Conservation (phyloP, 2,888 invertebrate genomes). For the Xanthia icteritia region DNA sequence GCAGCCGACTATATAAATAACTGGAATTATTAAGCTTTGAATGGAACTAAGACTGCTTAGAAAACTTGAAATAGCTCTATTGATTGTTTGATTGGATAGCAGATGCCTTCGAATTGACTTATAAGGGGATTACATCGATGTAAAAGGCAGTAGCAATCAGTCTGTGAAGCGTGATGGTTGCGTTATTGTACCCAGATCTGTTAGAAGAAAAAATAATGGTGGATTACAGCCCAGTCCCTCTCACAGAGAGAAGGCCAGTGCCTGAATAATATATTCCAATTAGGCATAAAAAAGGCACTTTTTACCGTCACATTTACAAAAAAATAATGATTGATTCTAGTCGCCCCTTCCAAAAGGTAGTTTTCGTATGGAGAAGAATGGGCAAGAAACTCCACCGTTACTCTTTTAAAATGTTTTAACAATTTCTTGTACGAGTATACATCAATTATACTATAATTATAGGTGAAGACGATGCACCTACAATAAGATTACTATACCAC, state of each 20-base stretch:
- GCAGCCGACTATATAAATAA: not conserved
- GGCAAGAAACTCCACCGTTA: too few relatives aligned
- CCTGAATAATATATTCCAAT: too few relatives aligned
- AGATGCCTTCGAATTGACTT: not conserved
- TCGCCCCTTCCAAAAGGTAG: too few relatives aligned
- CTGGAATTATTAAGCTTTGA: not conserved
- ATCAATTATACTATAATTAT: too few relatives aligned
- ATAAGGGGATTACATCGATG: constrained; percentile 34
- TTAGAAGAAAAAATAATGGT: not conserved
- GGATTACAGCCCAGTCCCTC: not conserved
- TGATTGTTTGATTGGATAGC: constrained; percentile 5
- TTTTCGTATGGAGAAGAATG: too few relatives aligned
- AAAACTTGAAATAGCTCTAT: not conserved
- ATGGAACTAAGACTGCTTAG: constrained; percentile 8
- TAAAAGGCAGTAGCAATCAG: constrained; percentile 37
- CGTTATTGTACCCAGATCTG: not conserved
- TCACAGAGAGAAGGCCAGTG: not conserved
- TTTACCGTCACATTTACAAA: too few relatives aligned
- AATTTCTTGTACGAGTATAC: too few relatives aligned
- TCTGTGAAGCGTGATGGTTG: constrained; percentile 11
- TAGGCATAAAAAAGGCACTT: too few relatives aligned
- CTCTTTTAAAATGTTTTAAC: too few relatives aligned
- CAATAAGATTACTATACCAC: too few relatives aligned
- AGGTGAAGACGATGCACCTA: too few relatives aligned
- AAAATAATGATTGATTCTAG: too few relatives aligned